Evolutionary conservation across 2,888 invertebrate species (phyloP), one percentile per base, ranked within the genome.

Genomic region (Encarsia formosa): DNA sequence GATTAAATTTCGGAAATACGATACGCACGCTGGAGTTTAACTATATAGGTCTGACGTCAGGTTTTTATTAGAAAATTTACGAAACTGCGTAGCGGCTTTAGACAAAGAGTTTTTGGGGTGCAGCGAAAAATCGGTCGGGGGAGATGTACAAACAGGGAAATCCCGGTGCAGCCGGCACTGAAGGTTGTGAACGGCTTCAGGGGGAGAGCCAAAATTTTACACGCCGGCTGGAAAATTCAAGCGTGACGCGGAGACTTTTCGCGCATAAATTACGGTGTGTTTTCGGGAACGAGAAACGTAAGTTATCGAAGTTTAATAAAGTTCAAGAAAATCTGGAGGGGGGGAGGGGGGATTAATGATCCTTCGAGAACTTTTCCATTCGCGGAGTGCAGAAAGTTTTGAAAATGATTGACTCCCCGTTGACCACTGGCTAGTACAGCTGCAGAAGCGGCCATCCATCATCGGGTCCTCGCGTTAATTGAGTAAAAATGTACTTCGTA

Each of bases 91-190:
- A n/a, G n/a, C n/a, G n/a, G n/a, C n/a, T n/a, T n/a, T n/a, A n/a
- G n/a, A n/a, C n/a, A n/a, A n/a, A n/a, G 13, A 16, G 37, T n/a
- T 23, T 9, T 8, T 24, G 40, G 40, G 40, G 22, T 44, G 40
- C 37, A 47, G 52, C 47, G 54, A 55, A 57, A 58, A 54, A 56
- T 51, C 34, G 59, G 52, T 51, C 34, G 59, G 52, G 56, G 56
- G 43, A 46, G 45, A 52, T 65, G 65, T 65, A 64, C 62, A 66
- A 68, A 66, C 62, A 66, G 63, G 66, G 63, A 66, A 65, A 64
- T 58, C 58, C 59, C 56, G 57, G 42, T 18, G 58, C 60, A 60
- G 59, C 60, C 60, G 59, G 60, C 60, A 23, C 51, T 44, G 57
- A 56, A 18, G 13, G n/a, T n/a, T n/a, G n/a, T n/a, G n/a, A n/a